Percentiles rank a stretch among this genome's conserved stretches.
These are phyloP conservation scores for Albula goreensis DNA, from an alignment of 2,113 vertebrate species.

Conservation along the genomic window DNA sequence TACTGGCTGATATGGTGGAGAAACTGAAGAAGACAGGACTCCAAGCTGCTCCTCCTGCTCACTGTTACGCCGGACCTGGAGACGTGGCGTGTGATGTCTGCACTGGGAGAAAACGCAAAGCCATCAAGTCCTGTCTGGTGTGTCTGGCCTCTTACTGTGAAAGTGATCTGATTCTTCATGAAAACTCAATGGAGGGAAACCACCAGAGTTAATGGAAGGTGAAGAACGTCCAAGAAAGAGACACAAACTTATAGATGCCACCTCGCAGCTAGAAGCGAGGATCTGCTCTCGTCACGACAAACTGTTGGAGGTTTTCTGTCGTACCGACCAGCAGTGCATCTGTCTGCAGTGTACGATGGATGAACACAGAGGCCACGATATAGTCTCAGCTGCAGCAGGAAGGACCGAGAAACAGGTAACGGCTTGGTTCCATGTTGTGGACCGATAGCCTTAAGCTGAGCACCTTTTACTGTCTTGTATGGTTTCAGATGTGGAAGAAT, in stretches of 20 bases:
- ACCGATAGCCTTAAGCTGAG: too few species aligned
- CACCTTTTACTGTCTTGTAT: too few species aligned
- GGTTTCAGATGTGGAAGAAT: too few species aligned
- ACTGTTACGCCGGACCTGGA: constrained; percentile 20
- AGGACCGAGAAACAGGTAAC: background rate
- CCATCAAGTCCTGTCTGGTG: too few species aligned
- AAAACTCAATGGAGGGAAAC: background rate
- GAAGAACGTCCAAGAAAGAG: background rate
- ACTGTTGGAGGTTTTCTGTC: constrained; percentile 5
- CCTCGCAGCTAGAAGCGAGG: background rate
- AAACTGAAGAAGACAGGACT: constrained; percentile 29
- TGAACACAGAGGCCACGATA: too few species aligned
- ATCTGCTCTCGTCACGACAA: background rate
- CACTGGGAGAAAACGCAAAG: too few species aligned
- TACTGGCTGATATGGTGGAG: too few species aligned
- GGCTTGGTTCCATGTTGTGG: background rate
- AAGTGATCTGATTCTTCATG: constrained; percentile 12
- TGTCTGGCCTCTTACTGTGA: constrained; percentile 13
- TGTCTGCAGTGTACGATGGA: too few species aligned
- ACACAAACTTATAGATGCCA: background rate
- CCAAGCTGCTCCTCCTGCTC: constrained; percentile 17
- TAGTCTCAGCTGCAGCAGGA: background rate
- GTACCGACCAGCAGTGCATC: background rate
- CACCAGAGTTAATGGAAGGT: too few species aligned
- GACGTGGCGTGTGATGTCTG: constrained; percentile 27